Conservation (phyloP, 2,113 vertebrate genomes). For the Spea multiplicata region DNA sequence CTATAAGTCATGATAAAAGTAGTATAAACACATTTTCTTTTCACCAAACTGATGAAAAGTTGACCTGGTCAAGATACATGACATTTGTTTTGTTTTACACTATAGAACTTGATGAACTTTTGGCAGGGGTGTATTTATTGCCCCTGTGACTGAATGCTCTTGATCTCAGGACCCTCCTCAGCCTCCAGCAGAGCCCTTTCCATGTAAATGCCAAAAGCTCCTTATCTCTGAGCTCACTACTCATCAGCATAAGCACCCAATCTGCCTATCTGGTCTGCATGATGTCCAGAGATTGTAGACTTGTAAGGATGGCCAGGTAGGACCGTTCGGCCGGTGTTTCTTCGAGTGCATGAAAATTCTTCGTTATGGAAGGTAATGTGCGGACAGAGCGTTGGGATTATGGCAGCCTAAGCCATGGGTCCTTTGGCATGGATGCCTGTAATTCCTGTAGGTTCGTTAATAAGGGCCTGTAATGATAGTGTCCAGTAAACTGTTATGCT, state of each 20-base stretch:
- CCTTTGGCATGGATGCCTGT: neutral
- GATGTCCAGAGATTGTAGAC: conserved; percentile 45
- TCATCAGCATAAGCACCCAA: conserved; percentile 63
- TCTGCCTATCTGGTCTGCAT: conserved; percentile 45
- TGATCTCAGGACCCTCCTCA: conserved; percentile 28
- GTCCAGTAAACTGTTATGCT: conserved; percentile 17
- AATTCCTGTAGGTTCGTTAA: neutral
- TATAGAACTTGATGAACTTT: neutral
- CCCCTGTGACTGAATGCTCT: neutral
- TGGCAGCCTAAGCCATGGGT: neutral
- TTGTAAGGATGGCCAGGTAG: conserved; percentile 6
- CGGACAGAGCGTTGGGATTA: conserved; percentile 57
- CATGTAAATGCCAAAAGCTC: conserved; percentile 68
- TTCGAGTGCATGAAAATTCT: conserved; percentile 68
- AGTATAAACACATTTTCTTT: no score
- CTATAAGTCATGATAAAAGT: no score
- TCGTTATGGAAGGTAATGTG: conserved; percentile 66
- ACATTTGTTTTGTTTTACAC: neutral
- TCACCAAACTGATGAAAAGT: no score
- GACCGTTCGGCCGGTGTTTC: conserved; percentile 38
- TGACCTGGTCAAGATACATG: no score
- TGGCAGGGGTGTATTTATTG: conserved; percentile 1
- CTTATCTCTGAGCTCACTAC: conserved; percentile 66
- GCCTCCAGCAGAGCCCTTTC: conserved; percentile 45
- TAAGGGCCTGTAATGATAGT: neutral